These are phyloP conservation scores for Lophotriccus pileatus DNA, from an alignment of 2,797 vertebrate species.

Conservation along the genomic window DNA sequence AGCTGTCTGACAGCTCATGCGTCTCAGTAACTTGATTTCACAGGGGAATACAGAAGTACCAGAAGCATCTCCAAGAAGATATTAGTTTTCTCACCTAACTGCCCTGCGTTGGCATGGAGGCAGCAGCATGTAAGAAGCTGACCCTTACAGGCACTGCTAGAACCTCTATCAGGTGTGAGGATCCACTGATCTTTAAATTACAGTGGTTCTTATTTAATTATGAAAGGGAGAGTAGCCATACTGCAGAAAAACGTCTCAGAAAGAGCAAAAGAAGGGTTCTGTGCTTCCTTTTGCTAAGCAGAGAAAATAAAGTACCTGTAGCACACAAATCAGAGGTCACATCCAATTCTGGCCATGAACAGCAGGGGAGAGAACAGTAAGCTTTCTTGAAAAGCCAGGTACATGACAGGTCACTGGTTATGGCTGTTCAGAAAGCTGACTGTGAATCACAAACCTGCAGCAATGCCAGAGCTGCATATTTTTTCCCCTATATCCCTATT, in stretches of 20 bases:
- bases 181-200: neutral
- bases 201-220: neutral
- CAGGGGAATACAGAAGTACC: neutral
- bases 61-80: neutral
- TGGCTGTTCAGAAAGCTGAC: neutral
- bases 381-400: neutral
- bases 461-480: neutral
- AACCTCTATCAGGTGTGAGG: neutral
- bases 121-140: neutral
- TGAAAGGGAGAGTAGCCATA: neutral
- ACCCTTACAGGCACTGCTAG: neutral
- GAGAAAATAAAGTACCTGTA: neutral
- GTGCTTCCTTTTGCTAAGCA: neutral
- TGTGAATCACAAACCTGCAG: neutral
- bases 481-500: neutral
- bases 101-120: neutral
- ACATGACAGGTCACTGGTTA: fast-evolving
- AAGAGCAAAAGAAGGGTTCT: neutral
- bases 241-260: neutral
- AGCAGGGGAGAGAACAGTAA: neutral
- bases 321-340: neutral
- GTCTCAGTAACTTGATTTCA: neutral
- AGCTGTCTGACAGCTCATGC: neutral
- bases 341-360: neutral
- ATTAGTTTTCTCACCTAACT: neutral